These are phyloP conservation scores for Colossoma macropomum DNA, from an alignment of 2,113 vertebrate species.

Conservation along the genomic window DNA sequence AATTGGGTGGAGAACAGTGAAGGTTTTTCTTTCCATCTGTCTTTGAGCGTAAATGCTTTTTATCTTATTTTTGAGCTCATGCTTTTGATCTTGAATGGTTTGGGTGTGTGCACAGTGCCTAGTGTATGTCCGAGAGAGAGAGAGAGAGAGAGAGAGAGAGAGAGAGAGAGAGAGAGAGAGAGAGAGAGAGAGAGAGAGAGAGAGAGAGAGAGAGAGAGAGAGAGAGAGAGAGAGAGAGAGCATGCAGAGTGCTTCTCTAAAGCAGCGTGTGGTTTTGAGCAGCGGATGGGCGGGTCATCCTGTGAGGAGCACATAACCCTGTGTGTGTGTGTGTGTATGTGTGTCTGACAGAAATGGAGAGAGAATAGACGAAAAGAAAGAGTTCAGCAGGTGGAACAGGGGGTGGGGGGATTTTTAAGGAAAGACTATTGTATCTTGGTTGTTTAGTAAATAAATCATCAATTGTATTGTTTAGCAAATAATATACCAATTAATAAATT, in stretches of 20 bases:
- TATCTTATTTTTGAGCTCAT: constrained; percentile 25
- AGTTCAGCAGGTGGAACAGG: constrained; percentile 8
- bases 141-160: not conserved
- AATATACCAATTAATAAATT: not conserved
- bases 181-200: not conserved
- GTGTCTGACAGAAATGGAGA: constrained; percentile 14
- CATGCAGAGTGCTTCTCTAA: not conserved
- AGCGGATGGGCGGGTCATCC: constrained; percentile 59
- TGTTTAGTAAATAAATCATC: not conserved
- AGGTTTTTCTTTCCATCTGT: constrained; percentile 14
- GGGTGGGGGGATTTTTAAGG: constrained; percentile 10
- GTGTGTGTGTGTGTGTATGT: constrained; percentile 14
- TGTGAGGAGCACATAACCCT: constrained; percentile 41
- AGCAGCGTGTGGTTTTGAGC: constrained; percentile 47
- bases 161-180: not conserved
- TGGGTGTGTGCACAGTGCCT: constrained; percentile 11
- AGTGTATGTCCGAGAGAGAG: not conserved
- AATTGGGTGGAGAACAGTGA: not conserved
- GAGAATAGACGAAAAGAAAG: constrained; percentile 33
- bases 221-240: not conserved
- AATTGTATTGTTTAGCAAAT: not conserved
- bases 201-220: not conserved
- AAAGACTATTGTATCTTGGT: not conserved
- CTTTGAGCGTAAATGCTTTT: constrained; percentile 22
- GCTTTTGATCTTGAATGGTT: constrained; percentile 21